These are phyloP conservation scores for Sternarchorhynchus goeldii DNA, from an alignment of 2,797 vertebrate genomes.

Conservation along the genomic window DNA sequence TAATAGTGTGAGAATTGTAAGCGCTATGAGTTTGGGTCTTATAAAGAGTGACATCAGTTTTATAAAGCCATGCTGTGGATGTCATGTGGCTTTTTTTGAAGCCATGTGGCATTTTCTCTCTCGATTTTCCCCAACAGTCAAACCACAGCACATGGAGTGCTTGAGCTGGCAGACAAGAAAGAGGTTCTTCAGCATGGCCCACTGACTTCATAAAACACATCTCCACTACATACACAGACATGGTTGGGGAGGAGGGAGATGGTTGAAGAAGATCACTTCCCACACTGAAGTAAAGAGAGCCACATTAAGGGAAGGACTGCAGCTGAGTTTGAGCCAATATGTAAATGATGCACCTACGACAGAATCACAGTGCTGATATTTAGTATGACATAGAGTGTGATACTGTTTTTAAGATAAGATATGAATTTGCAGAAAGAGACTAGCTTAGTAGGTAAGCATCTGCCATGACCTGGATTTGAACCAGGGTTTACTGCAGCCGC, in stretches of 20 bases:
- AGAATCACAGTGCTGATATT: too few relatives aligned
- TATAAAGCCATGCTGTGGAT: conserved; percentile 54
- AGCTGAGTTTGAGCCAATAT: too few relatives aligned
- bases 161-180: conserved; percentile 39
- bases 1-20: conserved; percentile 42
- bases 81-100: conserved; percentile 29
- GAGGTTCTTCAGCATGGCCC: conserved; percentile 10
- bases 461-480: too few relatives aligned
- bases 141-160: conserved; percentile 41
- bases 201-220: conserved; percentile 31
- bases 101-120: conserved; percentile 42
- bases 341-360: too few relatives aligned
- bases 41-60: conserved; percentile 64
- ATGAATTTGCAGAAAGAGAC: too few relatives aligned
- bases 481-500: too few relatives aligned
- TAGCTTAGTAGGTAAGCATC: too few relatives aligned
- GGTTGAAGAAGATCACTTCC: conserved; percentile 9
- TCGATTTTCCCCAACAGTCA: conserved; percentile 45
- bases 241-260: neutral
- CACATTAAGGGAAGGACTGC: too few relatives aligned
- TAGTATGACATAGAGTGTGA: too few relatives aligned
- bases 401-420: too few relatives aligned
- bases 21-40: conserved; percentile 46
- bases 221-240: conserved; percentile 23
- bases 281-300: neutral